Evolutionary conservation across 2,113 vertebrate species (phyloP), one percentile per base, ranked within the genome.

Genomic region (Nothocercus nigrocapillus): DNA sequence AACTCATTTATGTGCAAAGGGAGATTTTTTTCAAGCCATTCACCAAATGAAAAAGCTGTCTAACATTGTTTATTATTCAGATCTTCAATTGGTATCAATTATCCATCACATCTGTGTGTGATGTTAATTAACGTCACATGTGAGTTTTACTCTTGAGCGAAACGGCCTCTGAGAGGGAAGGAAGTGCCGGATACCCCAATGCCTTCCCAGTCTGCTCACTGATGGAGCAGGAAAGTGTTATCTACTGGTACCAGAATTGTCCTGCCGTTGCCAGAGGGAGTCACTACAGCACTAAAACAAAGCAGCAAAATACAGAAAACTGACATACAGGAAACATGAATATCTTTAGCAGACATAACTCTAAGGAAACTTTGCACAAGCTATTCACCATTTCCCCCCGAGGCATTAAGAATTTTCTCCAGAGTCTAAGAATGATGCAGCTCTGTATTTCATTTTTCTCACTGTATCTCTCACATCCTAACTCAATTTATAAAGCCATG

Each of bases 241-340:
- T 62, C 56, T 32, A 3, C n/a, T 3, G 44, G 74, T 80, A 77
- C 28, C 5, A 70, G 47, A 89, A 40, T 16, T 38, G 6, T 70
- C 92, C 77, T 90, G 94, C 77, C 86, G 34, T 13, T 90, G 92
- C 96, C 95, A 96, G 95, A 87, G 92, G 94, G 95, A 91, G 94
- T 92, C 95, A 96, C 94, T 81, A 78, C 2, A 82, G 69, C 81
- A 66, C 90, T 24, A 36, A 90, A 59, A 79, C 85, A 77, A 38
- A 94, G 63, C 62, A 42, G 63, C 75, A n/a, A 47, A 87, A 90
- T 63, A 92, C 85, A 90, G 27, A 10, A 18, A 61, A 22, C 2
- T 3, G 49, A 68, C 75, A 73, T 92, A 96, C 56, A 92, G 70
- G 49, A 59, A 36, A 66, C 1, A 16, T 7, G 49, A 24, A 58